Percentiles rank a stretch among this genome's conserved stretches.
These are phyloP conservation scores for Drosophila paranaensis DNA, from an alignment of 2,888 invertebrate genomes.

Conservation along the genomic window DNA sequence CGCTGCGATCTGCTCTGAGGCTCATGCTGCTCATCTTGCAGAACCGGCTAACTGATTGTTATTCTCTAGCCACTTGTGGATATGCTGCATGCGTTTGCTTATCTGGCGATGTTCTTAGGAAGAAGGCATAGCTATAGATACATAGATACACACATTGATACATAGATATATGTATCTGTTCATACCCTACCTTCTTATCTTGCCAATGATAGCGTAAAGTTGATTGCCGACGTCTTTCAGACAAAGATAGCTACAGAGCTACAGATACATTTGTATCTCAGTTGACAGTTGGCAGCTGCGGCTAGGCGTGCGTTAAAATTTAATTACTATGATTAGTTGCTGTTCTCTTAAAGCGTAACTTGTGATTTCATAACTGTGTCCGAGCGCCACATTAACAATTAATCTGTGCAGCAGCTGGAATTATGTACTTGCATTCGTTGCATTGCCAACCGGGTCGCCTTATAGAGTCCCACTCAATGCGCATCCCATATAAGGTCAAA, in stretches of 20 bases:
- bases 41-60: constrained; percentile 73
- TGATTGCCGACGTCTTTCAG: constrained; percentile 32
- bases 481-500: constrained; percentile 50
- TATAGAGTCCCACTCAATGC: constrained; percentile 53
- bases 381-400: constrained; percentile 57
- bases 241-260: constrained; percentile 11
- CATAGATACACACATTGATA: not conserved
- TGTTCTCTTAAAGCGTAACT: constrained; percentile 20
- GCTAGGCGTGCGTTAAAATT: constrained; percentile 16
- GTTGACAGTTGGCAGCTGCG: constrained; percentile 55
- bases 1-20: constrained; percentile 55
- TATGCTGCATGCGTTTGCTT: constrained; percentile 58
- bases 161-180: not conserved
- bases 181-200: not conserved
- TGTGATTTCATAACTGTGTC: constrained; percentile 64
- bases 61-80: constrained; percentile 21
- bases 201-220: not conserved
- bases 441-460: constrained; percentile 71
- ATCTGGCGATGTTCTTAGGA: constrained; percentile 44
- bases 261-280: constrained; percentile 66
- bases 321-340: constrained; percentile 5
- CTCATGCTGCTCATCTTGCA: constrained; percentile 49
- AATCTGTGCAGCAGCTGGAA: constrained; percentile 53
- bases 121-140: constrained; percentile 7
- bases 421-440: constrained; percentile 31